Conservation (phyloP, 2,888 invertebrate genomes). For the Folsomia candida region DNA sequence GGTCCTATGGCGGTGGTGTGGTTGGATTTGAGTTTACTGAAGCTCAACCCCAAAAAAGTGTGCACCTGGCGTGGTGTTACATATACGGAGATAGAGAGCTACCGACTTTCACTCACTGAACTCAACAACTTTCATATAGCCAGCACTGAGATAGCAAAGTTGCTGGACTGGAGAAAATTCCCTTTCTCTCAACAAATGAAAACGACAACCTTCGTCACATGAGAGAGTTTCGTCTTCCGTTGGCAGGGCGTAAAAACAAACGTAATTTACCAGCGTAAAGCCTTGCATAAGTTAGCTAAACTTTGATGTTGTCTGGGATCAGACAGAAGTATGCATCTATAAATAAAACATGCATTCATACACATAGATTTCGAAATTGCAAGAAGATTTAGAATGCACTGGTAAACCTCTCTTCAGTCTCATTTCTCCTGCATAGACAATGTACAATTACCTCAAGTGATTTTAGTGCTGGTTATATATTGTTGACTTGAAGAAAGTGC, state of each 20-base stretch:
- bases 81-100: background rate
- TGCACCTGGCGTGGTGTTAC: background rate
- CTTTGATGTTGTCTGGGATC: too few species aligned
- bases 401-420: too few species aligned
- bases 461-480: too few species aligned
- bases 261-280: slow-evolving; percentile 8
- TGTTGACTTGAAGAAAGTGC: too few species aligned
- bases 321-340: too few species aligned
- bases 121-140: background rate
- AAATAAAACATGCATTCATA: too few species aligned
- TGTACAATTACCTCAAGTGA: too few species aligned
- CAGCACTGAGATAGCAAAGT: background rate
- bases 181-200: background rate
- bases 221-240: background rate
- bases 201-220: background rate
- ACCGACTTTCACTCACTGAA: background rate
- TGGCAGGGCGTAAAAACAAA: background rate
- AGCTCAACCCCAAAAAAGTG: background rate
- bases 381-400: too few species aligned
- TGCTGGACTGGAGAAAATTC: background rate
- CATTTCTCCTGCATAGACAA: too few species aligned
- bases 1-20: too few species aligned
- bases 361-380: too few species aligned
- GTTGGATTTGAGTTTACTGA: background rate
- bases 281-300: slow-evolving; percentile 4